Conservation (phyloP, 1,140 invertebrate species). For the Panagrolaimus sp. region DNA sequence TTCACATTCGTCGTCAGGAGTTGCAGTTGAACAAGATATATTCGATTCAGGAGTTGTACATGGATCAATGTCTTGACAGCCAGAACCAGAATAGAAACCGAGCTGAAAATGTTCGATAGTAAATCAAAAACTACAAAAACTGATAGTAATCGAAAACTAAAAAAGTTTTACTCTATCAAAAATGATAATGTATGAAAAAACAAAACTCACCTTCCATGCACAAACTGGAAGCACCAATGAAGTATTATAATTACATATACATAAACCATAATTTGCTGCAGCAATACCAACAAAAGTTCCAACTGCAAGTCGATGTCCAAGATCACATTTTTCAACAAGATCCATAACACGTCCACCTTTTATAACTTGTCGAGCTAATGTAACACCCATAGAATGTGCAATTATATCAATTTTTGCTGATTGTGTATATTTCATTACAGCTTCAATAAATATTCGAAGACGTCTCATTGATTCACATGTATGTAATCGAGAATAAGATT, state of each 20-base stretch:
- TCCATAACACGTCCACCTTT: conserved; percentile 31
- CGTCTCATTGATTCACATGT: conserved; percentile 28
- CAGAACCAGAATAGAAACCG: too few species aligned
- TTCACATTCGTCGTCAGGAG: too few species aligned
- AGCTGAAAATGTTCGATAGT: too few species aligned
- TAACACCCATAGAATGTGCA: conserved; percentile 52
- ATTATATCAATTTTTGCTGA: conserved; percentile 37
- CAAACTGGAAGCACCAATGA: conserved; percentile 10
- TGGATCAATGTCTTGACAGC: too few species aligned
- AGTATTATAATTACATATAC: conserved; percentile 16
- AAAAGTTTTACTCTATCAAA: too few species aligned
- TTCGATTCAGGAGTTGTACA: too few species aligned
- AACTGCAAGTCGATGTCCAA: conserved; percentile 21
- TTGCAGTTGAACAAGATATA: too few species aligned
- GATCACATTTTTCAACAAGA: conserved; percentile 13
- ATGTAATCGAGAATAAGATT: conserved; percentile 26
- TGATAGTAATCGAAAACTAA: too few species aligned
- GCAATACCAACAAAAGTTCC: conserved; percentile 28
- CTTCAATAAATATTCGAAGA: conserved; percentile 39
- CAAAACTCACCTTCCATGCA: conserved; percentile 59
- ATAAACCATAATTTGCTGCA: conserved; percentile 29
- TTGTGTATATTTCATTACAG: conserved; percentile 42
- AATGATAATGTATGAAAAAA: too few species aligned
- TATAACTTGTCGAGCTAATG: conserved; percentile 39
- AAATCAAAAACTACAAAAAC: too few species aligned